Base-by-base conservation (phyloP, 2,113 vertebrate species). In the Urocitellus parryii region DNA sequence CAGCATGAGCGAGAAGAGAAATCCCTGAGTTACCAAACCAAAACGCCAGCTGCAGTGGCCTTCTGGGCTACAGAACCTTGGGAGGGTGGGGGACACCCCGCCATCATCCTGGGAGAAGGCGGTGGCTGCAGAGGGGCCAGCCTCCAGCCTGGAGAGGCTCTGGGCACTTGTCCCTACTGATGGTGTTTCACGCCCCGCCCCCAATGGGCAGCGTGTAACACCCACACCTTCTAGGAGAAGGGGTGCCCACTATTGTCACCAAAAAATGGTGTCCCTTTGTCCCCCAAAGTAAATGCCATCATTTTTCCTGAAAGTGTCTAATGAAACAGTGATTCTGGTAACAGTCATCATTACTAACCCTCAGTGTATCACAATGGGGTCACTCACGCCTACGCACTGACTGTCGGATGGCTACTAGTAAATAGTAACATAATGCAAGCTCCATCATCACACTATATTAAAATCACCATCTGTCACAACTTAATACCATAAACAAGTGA, bases 251-350 rank as follows among this genome's bases (percentile, higher is more conserved):
- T 51, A 78, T 67, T 22, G 17, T 65, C 25, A 53, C 25, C 32
- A 85, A 73, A 12, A 76, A 90, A 94, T 24, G 18, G 39, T 29
- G 58, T 70, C 42, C 74, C 20, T 67, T 93, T 93, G 77, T 84
- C 73, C 53, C 18, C 61, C n/a, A 87, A 90, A 70, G 18, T 45
- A 87, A 61, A 82, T 37, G 86, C 18, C 78, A 48, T 76, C 58
- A 58, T 76, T 80, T 67, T 72, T 39, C 24, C 82, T 89, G 53
- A 39, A 88, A 53, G 65, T 20, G 45, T 51, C 56, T 65, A 42
- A 92, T 39, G 32, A 29, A 42, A 39, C 73, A 34, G 73, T 8
- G 56, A 81, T 20, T 53, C 0, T 53, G 63, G 53, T 17, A 86
- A 37, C 2, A 51, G 61, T 53, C 45, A 18, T 37, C 25, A 72